Percentiles rank a stretch among this genome's conserved stretches.
phyloP scores from a whole-genome alignment of 2,797 vertebrate species.

The Bufotes viridis region DNA sequence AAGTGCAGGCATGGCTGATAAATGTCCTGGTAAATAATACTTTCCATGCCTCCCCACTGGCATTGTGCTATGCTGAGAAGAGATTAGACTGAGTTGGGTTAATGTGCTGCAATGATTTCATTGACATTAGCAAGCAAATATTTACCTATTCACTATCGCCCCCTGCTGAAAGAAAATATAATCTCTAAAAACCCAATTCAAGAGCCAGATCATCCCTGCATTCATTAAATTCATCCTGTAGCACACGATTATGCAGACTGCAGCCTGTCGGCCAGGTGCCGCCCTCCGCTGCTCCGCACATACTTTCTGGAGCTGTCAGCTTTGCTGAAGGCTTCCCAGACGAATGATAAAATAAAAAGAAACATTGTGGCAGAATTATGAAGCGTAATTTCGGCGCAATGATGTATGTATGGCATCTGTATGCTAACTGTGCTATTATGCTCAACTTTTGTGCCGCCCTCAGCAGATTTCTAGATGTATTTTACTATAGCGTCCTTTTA shows the following conservation, averaged over 20 bases:
- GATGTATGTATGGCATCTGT: neutral
- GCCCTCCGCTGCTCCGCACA: neutral
- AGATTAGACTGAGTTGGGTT: slow-evolving; percentile 9
- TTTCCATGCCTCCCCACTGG: too few species aligned
- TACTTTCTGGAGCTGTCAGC: neutral
- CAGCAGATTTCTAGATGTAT: neutral
- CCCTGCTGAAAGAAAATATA: slow-evolving; percentile 17
- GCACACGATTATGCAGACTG: neutral
- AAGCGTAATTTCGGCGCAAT: neutral
- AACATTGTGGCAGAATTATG: neutral
- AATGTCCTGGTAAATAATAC: neutral
- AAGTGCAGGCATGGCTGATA: neutral
- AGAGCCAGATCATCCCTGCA: neutral
- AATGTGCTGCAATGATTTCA: neutral
- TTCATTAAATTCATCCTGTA: neutral
- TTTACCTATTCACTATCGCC: slow-evolving; percentile 40
- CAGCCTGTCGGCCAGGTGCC: neutral
- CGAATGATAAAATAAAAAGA: neutral
- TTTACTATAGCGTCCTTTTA: neutral
- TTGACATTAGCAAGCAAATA: slow-evolving; percentile 18
- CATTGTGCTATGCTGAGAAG: neutral
- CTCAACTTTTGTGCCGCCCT: neutral
- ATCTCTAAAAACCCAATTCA: neutral
- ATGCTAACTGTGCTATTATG: neutral
- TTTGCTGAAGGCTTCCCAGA: neutral